Base-by-base conservation (phyloP, 30 jellyfish, hydroid and myxozoan species). In the Euphysa ruthae region DNA sequence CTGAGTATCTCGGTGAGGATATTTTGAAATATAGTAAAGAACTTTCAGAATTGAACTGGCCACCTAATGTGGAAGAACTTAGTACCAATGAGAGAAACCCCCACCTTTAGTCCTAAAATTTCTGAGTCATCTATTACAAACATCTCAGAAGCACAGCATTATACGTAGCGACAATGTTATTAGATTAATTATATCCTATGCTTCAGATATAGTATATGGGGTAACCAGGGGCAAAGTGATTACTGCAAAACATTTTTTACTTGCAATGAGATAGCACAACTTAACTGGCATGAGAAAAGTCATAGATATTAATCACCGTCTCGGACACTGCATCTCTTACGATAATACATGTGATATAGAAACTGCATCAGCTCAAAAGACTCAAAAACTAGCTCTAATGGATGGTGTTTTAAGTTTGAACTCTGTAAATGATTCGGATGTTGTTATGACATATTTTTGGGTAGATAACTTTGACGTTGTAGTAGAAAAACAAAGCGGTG, bases 221-320 rank as follows among this genome's bases (percentile, higher is more conserved):
- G 86, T 74, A 4, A 74, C 60, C 7, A 62, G 61, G 24, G 81
- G 81, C 21, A 74, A 57, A 3, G 68, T 72, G 42, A 24, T 56
- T 26, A 72, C 84, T 6, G 2, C 31, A 3, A 72, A 72, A 33
- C 81, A 74, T 61, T 74, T 35, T 61, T 57, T 61, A 8, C 86
- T 74, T 10, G 80, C 69, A 35, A 42, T 74, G 3, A 79, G 86
- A 42, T 60, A 58, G 28, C 86, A 74, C 51, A 74, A 74, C 61
- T 16, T 74, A 44, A 74, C 81, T 16, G 86, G 81, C 16, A 18
- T 6, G 35, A 69, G 51, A 60, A 56, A 24, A 6, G 60, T 71
- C 2, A 14, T 69, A 14, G 43, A 56, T 34, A 55, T 71, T n/a
- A 38, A 26, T 21, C 20, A 50, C 12, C 63, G 58, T 0, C 78